phyloP scores from a whole-genome alignment of 1,140 invertebrate genomes.

The Charaxes varanes region DNA sequence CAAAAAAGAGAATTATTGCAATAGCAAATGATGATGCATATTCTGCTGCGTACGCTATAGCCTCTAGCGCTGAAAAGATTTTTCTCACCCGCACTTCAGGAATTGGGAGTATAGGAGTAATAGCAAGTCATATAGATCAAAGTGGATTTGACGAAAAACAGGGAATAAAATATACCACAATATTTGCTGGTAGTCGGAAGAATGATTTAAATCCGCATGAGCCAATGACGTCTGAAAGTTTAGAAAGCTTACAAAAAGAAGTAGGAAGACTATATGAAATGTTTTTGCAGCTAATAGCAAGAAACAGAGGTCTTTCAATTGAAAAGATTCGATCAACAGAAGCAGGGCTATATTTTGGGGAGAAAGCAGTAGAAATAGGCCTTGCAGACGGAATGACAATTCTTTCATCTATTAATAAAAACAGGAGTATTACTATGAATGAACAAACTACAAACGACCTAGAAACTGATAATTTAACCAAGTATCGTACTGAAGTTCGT shows the following conservation, averaged over 20 bases:
- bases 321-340: conserved; percentile 1
- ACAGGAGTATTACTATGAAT: too few species aligned
- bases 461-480: too few species aligned
- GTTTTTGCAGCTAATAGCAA: neutral
- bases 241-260: too few species aligned
- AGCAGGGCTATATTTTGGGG: conserved; percentile 2
- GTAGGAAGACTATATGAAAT: conserved; percentile 3
- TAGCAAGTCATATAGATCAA: conserved; percentile 6
- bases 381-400: conserved; percentile 7
- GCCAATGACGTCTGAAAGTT: conserved; percentile 2
- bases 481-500: too few species aligned
- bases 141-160: conserved; percentile 3
- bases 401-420: too few species aligned
- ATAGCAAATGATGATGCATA: conserved; percentile 6
- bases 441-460: too few species aligned
- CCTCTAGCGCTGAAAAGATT: conserved; percentile 2
- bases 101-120: conserved; percentile 4
- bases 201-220: conserved; percentile 5
- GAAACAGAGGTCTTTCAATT: neutral
- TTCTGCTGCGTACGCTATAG: conserved; percentile 6
- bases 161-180: conserved; percentile 1
- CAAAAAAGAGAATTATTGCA: neutral
- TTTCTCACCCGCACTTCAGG: neutral
- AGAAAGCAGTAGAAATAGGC: conserved; percentile 1
- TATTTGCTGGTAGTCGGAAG: conserved; percentile 2